Percentiles rank a stretch among this genome's conserved stretches.
Evolutionary conservation across 1,140 invertebrate species (phyloP).

Genomic region (Choristoneura fumiferana): DNA sequence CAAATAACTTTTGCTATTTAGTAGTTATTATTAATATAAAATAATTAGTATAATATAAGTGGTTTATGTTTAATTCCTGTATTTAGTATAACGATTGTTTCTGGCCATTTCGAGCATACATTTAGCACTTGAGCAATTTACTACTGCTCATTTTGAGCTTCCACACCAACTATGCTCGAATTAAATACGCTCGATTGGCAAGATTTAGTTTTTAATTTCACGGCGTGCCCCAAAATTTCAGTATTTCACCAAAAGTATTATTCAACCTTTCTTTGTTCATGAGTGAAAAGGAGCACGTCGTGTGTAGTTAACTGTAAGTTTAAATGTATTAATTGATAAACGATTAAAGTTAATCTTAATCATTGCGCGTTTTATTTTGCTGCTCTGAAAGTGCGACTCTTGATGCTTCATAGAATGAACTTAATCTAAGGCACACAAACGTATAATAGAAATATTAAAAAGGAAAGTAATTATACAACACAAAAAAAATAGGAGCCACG

Average conservation of each 20-base stretch:
- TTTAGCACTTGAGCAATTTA: no score
- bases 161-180: no score
- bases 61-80: constrained; percentile 35
- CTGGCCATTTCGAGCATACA: background rate
- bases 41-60: constrained; percentile 29
- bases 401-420: no score
- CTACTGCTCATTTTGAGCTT: no score
- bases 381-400: background rate
- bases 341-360: constrained; percentile 35
- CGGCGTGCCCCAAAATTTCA: constrained; percentile 20
- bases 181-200: background rate
- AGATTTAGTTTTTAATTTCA: constrained; percentile 18
- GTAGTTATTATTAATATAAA: constrained; percentile 19
- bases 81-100: constrained; percentile 29
- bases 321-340: constrained; percentile 38
- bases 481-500: no score
- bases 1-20: constrained; percentile 17
- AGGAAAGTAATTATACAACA: no score
- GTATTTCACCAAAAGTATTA: constrained; percentile 28
- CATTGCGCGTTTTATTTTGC: constrained; percentile 27
- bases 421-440: no score
- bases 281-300: constrained; percentile 20
- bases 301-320: constrained; percentile 31
- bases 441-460: no score
- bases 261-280: constrained; percentile 21